Conservation (phyloP, 2,797 vertebrate species). For the Sebastes alutus region DNA sequence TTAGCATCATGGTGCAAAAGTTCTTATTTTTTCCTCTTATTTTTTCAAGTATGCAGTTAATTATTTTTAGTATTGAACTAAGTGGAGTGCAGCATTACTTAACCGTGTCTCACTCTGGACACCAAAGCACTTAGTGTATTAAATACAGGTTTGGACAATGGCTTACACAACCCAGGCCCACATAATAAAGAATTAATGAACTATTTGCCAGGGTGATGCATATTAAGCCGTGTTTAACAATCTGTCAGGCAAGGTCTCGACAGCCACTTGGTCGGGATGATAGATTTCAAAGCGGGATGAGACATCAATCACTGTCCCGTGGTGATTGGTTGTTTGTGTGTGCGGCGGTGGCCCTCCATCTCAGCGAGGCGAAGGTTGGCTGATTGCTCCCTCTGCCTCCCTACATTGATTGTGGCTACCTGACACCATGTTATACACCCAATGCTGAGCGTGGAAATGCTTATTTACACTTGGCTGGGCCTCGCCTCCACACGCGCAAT, state of each 20-base stretch:
- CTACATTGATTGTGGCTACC: slow-evolving; percentile 85
- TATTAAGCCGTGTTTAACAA: slow-evolving; percentile 89
- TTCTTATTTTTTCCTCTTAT: not conserved
- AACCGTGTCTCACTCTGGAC: not conserved
- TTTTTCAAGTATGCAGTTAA: not conserved
- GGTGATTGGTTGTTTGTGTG: slow-evolving; percentile 95
- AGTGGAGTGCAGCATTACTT: not conserved
- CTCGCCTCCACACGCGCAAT: slow-evolving; percentile 46
- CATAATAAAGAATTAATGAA: slow-evolving; percentile 91
- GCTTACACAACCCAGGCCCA: slow-evolving; percentile 80
- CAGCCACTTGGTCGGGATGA: slow-evolving; percentile 88
- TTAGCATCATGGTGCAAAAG: not conserved
- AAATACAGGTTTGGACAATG: slow-evolving; percentile 51
- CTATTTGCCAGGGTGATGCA: slow-evolving; percentile 88
- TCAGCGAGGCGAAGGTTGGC: slow-evolving; percentile 88
- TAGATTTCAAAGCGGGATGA: slow-evolving; percentile 89
- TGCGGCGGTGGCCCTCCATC: slow-evolving; percentile 90
- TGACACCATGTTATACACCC: slow-evolving; percentile 86
- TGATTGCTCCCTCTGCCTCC: slow-evolving; percentile 89
- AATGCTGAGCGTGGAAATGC: slow-evolving; percentile 83
- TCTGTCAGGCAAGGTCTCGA: slow-evolving; percentile 82
- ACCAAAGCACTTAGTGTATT: slow-evolving; percentile 36
- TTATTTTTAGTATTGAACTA: not conserved
- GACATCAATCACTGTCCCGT: slow-evolving; percentile 88
- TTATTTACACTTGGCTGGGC: slow-evolving; percentile 80